Base-by-base conservation (phyloP, 1,140 invertebrate species). In the Eciton burchellii region DNA sequence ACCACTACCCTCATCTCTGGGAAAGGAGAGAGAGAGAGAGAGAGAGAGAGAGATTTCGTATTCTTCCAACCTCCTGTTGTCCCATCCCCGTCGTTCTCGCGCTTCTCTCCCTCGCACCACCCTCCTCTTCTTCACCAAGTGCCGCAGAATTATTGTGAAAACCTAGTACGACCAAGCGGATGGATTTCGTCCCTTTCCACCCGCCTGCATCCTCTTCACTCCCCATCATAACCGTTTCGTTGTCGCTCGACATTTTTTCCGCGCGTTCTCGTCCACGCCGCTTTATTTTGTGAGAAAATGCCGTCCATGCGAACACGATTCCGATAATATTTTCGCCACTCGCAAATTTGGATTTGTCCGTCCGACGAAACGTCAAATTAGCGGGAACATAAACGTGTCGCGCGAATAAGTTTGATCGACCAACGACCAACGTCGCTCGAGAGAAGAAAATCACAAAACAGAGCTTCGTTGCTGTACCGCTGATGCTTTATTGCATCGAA, bases 131-230 rank as follows among this genome's bases (percentile, higher is more conserved):
- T 81, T 62, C 65, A 45, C 52, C 63, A 43, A 88, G 63, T 65
- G 63, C 45, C 45, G 54, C 56, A 77, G 86, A 88, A 88, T 88
- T 85, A 88, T 88, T 88, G 87, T 73, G 73, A 72, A 82, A 83
- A 83, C 82, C 63, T 88, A 88, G 70, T 85, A 83, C 62, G 74
- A 19, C 60, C 59, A 56, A 83, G 54, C 54, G 79, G 49, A 81
- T n/a, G 35, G 74, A 77, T 77, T 66, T 68, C n/a, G 16, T 35
- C 12, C n/a, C 66, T 60, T 47, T 19, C 14, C 41, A 14, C 26
- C 29, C n/a, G n/a, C n/a, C n/a, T n/a, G n/a, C n/a, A n/a, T n/a
- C n/a, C 73, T 70, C 63, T 79, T 82, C 41, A 66, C 60, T 62
- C 72, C 81, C 60, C 52, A 76, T 85, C 71, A 83, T 71, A 83